Evolutionary conservation across 2,797 vertebrate genomes (phyloP), one percentile per base, ranked within the genome.

Genomic region (Odontamblyopus lacepedii): DNA sequence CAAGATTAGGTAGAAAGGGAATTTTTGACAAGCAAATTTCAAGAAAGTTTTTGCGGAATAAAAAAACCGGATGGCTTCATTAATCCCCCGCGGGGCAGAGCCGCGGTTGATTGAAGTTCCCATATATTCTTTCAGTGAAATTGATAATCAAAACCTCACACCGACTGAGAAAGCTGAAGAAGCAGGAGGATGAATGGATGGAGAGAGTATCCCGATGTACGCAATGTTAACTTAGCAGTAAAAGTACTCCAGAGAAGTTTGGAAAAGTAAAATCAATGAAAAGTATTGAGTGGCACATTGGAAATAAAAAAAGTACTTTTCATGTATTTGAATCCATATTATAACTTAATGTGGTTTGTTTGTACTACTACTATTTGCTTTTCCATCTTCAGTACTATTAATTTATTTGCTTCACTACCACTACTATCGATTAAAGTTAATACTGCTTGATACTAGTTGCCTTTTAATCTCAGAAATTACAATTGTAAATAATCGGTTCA

Each of bases 71-170:
- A 67, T 71, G 70, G 56, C 77, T 80, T 65, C 71, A 83, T 86
- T 78, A 85, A 82, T 78, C 80, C 85, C 83, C 70, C 48, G 7
- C 78, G 74, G 81, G 83, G 78, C 35, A 32, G 2, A 30, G 74
- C 73, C 72, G 78, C 68, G 63, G 83, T 81, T 82, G 80, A 84
- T 79, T 82, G 79, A 87, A 85, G 84, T 68, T 70, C 68, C 71
- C 84, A 82, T 86, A 82, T 86, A 83, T 87, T 91, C 83, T 88
- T 83, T 88, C 53, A 85, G 77, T 85, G 83, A 87, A 84, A 89
- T 65, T 78, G 84, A 91, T 87, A 84, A 84, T 87, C 80, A 82
- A 73, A 86, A 78, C 53, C 78, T 77, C 5, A 64, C 79, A 80
- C 56, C 3, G 75, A 78, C 72, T 67, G 68, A 72, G 68, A 88